phyloP scores from a whole-genome alignment of 92 coral and sea anemone genomes.

The Paragorgia papillata region DNA sequence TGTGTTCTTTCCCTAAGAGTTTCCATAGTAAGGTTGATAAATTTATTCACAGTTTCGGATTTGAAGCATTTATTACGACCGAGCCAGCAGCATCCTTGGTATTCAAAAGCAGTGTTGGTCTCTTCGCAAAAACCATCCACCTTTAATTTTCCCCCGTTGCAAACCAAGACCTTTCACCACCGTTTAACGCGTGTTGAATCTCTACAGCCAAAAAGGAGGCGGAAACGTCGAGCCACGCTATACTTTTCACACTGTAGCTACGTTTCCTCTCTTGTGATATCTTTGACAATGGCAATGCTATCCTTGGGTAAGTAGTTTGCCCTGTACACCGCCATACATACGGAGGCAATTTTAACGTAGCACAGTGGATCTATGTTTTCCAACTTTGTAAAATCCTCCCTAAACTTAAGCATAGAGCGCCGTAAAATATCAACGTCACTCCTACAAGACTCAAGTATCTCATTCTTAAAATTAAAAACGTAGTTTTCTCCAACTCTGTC shows the following conservation, averaged over 20 bases:
- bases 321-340: slow-evolving; percentile 44
- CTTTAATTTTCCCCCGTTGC: too few relatives aligned
- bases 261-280: slow-evolving; percentile 22
- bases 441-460: neutral
- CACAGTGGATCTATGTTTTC: slow-evolving; percentile 2
- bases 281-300: slow-evolving; percentile 36
- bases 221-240: neutral
- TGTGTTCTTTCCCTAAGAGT: neutral
- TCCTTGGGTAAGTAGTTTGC: slow-evolving; percentile 36
- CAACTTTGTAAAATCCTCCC: neutral
- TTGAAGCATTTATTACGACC: neutral
- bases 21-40: slow-evolving; percentile 30
- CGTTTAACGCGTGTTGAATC: slow-evolving; percentile 3
- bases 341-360: slow-evolving; percentile 35
- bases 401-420: neutral
- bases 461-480: slow-evolving; percentile 9
- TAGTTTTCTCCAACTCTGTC: neutral
- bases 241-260: neutral
- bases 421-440: slow-evolving; percentile 18
- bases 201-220: neutral
- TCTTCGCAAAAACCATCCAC: slow-evolving; percentile 19
- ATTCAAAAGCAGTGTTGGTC: slow-evolving; percentile 18
- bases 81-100: slow-evolving; percentile 1
- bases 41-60: slow-evolving; percentile 20
- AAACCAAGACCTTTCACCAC: slow-evolving; percentile 19